Conservation (phyloP, 1,140 invertebrate genomes). For the Lutraria rhynchaena region DNA sequence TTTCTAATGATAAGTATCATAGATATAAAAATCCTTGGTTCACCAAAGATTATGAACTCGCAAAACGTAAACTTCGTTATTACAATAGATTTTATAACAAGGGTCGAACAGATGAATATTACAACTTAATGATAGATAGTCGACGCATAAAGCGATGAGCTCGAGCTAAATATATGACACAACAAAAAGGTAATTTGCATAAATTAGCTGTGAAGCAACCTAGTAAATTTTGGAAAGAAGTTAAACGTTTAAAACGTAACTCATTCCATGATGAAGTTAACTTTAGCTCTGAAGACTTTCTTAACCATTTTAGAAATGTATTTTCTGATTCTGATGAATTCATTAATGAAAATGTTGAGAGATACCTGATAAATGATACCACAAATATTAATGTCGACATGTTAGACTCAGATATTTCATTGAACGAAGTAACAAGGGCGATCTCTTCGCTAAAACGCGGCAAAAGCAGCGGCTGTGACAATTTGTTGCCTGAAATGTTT, state of each 20-base stretch:
- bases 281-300: background rate
- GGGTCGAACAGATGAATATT: background rate
- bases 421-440: background rate
- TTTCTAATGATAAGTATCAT: background rate
- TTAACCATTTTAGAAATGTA: background rate
- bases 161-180: background rate
- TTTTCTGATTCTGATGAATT: background rate
- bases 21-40: background rate
- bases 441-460: too few relatives aligned
- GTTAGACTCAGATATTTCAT: background rate
- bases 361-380: background rate
- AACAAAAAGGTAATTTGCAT: background rate
- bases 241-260: background rate
- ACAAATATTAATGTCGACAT: background rate
- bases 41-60: constrained; percentile 4
- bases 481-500: too few relatives aligned
- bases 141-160: background rate
- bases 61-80: background rate
- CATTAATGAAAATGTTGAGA: background rate
- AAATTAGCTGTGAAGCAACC: background rate
- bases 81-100: background rate
- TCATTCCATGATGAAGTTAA: background rate
- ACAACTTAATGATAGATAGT: background rate
- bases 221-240: background rate
- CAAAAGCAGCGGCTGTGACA: too few relatives aligned